Evolutionary conservation across 1,140 invertebrate species (phyloP), one percentile per base, ranked within the genome.

Genomic region (Melanaphis sacchari): DNA sequence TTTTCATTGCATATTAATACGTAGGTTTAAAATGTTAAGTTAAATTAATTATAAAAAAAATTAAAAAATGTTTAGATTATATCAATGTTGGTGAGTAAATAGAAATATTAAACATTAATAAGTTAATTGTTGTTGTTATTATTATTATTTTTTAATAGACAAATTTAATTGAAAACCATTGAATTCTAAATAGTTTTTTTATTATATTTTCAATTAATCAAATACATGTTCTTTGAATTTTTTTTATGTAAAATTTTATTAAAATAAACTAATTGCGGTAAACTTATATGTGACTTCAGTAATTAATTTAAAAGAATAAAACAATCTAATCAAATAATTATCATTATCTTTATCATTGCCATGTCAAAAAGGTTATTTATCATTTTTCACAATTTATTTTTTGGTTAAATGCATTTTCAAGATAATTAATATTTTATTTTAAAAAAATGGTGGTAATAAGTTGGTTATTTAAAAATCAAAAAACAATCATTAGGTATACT

Each of bases 41-140:
- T 41, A 85, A 11, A 41, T 43, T 85, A 87, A 87, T 87, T 46
- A 87, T 87, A n/a, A 87, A 46, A 87, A n/a, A n/a, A n/a, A n/a
- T n/a, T 84, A 26, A 41, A 21, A 46, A 31, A 43, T 31, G 82
- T 85, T 87, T 88, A 36, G 6, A 36, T 49, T 49, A 49, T 88
- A 49, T 49, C 7, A 54, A 89, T 54, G 18, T 38, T 24, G 9
- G 22, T 52, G 26, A 89, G 22, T 21, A 54, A 88, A 46, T 87
- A 26, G n/a, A 6, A 46, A 52, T 88, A 88, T 54, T 52, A 54
- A 89, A 36, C 40, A 40, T 54, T 89, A 54, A 18, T 36, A 76
- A n/a, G 18, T 36, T 5, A 52, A 89, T 89, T 89, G 15, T 54
- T 15, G 8, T 22, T 40, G 9, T 43, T 43, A 43, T 43, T 43